A percentile compares a stretch with the other conserved stretches of the same genome.
phyloP scores from a whole-genome alignment of 2,797 vertebrate species.

The Alectoris magna region DNA sequence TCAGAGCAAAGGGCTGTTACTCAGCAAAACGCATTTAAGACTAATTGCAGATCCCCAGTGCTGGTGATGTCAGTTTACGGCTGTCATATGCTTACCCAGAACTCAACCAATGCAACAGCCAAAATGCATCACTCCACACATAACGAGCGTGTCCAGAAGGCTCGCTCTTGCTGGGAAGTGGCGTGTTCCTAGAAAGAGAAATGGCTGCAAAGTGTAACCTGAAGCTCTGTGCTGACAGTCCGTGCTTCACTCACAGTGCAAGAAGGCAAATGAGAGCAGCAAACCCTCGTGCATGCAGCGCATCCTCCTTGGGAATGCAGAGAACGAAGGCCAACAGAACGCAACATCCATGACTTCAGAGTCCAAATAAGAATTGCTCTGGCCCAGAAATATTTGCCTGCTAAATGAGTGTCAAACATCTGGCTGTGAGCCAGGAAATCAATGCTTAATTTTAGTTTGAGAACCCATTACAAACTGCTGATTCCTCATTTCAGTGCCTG shows the following conservation, averaged over 20 bases:
- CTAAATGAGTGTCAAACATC: neutral
- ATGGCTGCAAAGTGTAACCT: neutral
- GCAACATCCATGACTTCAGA: neutral
- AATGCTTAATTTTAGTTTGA: constrained; percentile 29
- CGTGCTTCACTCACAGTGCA: accelerated
- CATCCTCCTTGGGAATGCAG: accelerated
- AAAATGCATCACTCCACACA: accelerated
- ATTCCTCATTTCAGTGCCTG: neutral
- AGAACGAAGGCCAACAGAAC: neutral
- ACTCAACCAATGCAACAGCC: neutral
- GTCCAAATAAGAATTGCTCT: neutral
- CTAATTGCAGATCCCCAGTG: neutral
- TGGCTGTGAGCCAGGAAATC: constrained; percentile 16
- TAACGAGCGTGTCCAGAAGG: accelerated
- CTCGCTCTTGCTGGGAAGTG: neutral
- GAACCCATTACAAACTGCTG: constrained; percentile 55
- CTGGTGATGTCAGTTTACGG: neutral
- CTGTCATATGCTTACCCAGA: neutral
- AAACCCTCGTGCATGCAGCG: accelerated
- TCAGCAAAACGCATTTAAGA: neutral
- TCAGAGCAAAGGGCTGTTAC: neutral
- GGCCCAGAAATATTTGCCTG: neutral
- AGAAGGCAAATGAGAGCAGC: accelerated
- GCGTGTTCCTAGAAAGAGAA: constrained; percentile 1
- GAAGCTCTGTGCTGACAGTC: accelerated